Evolutionary conservation across 1,140 invertebrate genomes (phyloP), one percentile per base, ranked within the genome.

Genomic region (Medauroidea extradentata): DNA sequence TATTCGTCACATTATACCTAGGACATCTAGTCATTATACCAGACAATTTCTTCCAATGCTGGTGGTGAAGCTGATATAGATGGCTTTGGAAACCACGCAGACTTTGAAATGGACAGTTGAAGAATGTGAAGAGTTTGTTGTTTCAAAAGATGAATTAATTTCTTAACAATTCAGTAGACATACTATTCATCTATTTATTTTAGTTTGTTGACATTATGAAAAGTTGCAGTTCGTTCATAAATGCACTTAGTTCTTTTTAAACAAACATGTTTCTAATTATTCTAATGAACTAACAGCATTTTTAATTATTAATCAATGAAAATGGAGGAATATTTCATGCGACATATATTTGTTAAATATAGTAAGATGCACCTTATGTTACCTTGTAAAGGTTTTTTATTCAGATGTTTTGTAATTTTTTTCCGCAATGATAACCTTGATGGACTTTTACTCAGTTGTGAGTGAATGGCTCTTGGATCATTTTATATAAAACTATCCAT

Each of bases 401-500:
- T n/a, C 11, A 11, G 16, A 18, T 14, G 23, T 18, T 18, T 48
- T n/a, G 2, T 11, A 19, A 19, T 46, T 16, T 16, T 18, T 46
- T 46, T 46, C 8, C 13, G 21, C 8, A 9, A 19, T 19, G 13
- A 18, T 48, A 18, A 18, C 44, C 23, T 21, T 18, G 44, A n/a
- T n/a, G n/a, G n/a, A n/a, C n/a, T n/a, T n/a, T n/a, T n/a, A n/a
- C n/a, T n/a, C n/a, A n/a, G n/a, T 48, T 48, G 16, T 11, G 11
- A 1, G 11, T 48, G 11, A 48, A 48, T 48, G 44, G 23, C 44
- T 1, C 3, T 3, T 3, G 1, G 1, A 18, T n/a, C 44, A n/a
- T 48, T 1, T 48, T 48, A 48, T 48, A 48, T 48, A 48, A n/a
- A 48, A n/a, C n/a, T n/a, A n/a, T n/a, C n/a, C n/a, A n/a, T n/a